phyloP scores from a whole-genome alignment of 2,888 invertebrate species.

The Apodemia mormo region DNA sequence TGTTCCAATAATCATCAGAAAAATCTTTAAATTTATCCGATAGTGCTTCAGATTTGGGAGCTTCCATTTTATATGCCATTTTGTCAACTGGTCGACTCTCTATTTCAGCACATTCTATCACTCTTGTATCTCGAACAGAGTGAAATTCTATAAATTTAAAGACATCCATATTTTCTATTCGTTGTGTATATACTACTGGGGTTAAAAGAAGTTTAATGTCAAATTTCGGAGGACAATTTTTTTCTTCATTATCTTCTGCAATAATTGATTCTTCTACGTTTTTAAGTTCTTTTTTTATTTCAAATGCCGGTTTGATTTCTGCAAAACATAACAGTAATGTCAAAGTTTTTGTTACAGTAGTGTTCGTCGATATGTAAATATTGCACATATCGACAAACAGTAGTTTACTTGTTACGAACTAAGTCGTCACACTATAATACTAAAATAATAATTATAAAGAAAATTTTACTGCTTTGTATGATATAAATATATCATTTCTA shows the following conservation, averaged over 20 bases:
- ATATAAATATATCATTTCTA: too few relatives aligned
- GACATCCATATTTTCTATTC: slow-evolving; percentile 59
- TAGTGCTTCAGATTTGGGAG: slow-evolving; percentile 19
- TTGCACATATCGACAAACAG: too few relatives aligned
- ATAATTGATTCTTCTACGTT: slow-evolving; percentile 16
- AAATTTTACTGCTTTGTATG: too few relatives aligned
- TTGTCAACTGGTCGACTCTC: slow-evolving; percentile 57
- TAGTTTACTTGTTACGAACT: too few relatives aligned
- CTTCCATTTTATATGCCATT: background rate
- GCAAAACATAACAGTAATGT: slow-evolving; percentile 27
- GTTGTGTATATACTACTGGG: slow-evolving; percentile 60
- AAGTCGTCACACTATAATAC: too few relatives aligned
- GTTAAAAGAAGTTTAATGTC: slow-evolving; percentile 64
- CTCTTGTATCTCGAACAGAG: slow-evolving; percentile 43
- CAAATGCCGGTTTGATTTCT: slow-evolving; percentile 24
- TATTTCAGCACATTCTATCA: slow-evolving; percentile 49
- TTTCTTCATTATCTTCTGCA: slow-evolving; percentile 25
- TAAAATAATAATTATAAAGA: too few relatives aligned
- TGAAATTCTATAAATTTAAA: slow-evolving; percentile 44
- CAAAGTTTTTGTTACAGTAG: too few relatives aligned
- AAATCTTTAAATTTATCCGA: background rate
- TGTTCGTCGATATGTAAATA: too few relatives aligned
- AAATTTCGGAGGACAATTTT: slow-evolving; percentile 43
- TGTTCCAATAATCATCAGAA: slow-evolving; percentile 20
- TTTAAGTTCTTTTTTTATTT: slow-evolving; percentile 21